Base-by-base conservation (phyloP, 2,888 invertebrate genomes). In the Brachypalpus laphriformis region DNA sequence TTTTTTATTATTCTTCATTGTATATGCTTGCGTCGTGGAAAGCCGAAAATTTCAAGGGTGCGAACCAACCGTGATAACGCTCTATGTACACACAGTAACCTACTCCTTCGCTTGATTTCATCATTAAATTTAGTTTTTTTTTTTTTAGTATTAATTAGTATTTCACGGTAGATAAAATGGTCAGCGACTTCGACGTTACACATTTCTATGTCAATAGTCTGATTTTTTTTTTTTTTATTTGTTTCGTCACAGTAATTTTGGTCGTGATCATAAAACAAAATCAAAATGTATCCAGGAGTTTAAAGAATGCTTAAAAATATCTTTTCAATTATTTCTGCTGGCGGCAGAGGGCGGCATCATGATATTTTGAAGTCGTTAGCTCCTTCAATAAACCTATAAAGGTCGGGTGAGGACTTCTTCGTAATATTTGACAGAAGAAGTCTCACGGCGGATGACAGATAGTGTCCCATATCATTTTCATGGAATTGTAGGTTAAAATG, bases 111-210 rank as follows among this genome's bases (percentile, higher is more conserved):
- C 6, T 18, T 11, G 66, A 40, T 66, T 49, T 66, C 49, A 34
- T 66, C 25, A 66, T 25, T 14, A 16, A 49, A 37, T 37, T 61
- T 22, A 25, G 42, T 16, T 18, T 51, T 49, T 49, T 20, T 25
- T 1, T 47, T 47, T 25, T 68, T 56, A 42, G 54, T 37, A 31
- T 18, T 56, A 54, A 68, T 68, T 56, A 68, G 56, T 49, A 28
- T 20, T 68, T 8, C 54, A 68, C 28, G 56, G 42, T 42, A 18
- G 18, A 28, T 25, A 14, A 40, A 54, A 11, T 54, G 40, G 49
- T 47, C 49, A 65, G 49, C 34, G 42, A 28, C 42, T 42, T 42
- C 22, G 34, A 31, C 22, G 65, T 18, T 65, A 65, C 49, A 65
- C 47, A 65, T 28, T 40, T 68, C 25, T 54, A 9, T 42, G 28